Evolutionary conservation across 2,797 vertebrate species (phyloP).

Genomic region (Premnoplex brunnescens): DNA sequence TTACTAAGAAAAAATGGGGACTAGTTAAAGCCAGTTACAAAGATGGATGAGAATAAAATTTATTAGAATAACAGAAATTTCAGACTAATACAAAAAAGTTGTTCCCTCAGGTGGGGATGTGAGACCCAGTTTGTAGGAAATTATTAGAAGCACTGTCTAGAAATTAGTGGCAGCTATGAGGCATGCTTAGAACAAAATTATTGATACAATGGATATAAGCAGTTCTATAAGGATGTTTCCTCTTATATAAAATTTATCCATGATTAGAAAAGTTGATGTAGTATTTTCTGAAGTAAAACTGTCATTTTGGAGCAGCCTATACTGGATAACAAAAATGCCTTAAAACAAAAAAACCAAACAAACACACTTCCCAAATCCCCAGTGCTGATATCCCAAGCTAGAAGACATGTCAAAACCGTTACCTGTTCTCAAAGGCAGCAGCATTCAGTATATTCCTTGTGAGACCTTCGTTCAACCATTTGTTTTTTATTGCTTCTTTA

Average conservation of each 20-base stretch:
- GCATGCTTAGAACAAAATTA: background rate
- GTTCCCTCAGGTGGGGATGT: background rate
- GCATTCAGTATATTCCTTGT: constrained; percentile 74
- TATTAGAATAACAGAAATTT: background rate
- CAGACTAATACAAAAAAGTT: background rate
- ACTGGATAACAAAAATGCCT: background rate
- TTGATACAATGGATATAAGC: background rate
- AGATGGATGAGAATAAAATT: background rate
- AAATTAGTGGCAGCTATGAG: background rate
- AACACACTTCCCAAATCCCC: background rate
- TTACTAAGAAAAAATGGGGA: background rate
- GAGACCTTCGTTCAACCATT: constrained; percentile 82
- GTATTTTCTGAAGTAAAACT: constrained; percentile 32
- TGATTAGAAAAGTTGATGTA: background rate
- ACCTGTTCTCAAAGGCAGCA: constrained; percentile 79
- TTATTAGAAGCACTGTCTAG: background rate
- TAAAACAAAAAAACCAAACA: background rate
- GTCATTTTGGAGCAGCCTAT: background rate
- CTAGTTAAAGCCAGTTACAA: background rate
- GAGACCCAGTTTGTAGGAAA: background rate
- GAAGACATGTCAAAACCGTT: constrained; percentile 8
- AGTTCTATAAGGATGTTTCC: background rate
- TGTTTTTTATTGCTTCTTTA: constrained; percentile 82
- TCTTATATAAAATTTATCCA: constrained; percentile 7
- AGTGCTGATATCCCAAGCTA: background rate